A percentile compares a stretch with the other conserved stretches of the same genome.
These are phyloP conservation scores for Rhabdomys dilectus DNA, from an alignment of 2,113 vertebrate genomes.

Conservation along the genomic window DNA sequence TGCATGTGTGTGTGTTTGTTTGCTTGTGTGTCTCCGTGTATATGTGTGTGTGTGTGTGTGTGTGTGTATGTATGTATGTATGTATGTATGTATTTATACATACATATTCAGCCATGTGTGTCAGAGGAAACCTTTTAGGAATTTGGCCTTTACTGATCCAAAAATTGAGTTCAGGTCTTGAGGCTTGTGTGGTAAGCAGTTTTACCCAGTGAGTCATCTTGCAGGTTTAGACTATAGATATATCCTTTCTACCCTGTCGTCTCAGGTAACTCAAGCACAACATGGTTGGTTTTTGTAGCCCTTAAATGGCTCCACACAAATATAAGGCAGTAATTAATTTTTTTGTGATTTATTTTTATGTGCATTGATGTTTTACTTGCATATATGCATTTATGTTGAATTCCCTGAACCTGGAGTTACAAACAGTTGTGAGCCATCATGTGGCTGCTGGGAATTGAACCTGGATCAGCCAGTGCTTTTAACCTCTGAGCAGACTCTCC, in stretches of 20 bases:
- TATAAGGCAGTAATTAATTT: neutral
- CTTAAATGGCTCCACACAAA: constrained; percentile 12
- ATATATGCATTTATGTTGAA: no score
- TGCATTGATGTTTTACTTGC: no score
- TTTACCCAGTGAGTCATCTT: neutral
- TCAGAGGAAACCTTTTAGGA: neutral
- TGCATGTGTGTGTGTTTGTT: neutral
- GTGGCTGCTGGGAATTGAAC: no score
- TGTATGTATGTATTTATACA: neutral
- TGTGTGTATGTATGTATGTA: neutral
- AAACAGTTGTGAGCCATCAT: no score
- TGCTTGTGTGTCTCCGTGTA: no score
- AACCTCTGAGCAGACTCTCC: no score
- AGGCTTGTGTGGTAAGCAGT: neutral
- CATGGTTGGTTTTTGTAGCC: neutral
- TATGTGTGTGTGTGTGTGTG: neutral
- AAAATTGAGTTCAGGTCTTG: neutral
- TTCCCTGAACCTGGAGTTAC: no score
- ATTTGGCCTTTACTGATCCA: neutral
- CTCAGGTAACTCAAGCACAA: neutral
- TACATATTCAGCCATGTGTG: neutral
- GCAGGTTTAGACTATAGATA: neutral
- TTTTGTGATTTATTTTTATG: no score
- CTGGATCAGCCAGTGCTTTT: no score
- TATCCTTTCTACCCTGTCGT: neutral